Percentiles rank a stretch among this genome's conserved stretches.
Conservation (phyloP, 2,113 vertebrate species). For the Camelus bactrianus region DNA sequence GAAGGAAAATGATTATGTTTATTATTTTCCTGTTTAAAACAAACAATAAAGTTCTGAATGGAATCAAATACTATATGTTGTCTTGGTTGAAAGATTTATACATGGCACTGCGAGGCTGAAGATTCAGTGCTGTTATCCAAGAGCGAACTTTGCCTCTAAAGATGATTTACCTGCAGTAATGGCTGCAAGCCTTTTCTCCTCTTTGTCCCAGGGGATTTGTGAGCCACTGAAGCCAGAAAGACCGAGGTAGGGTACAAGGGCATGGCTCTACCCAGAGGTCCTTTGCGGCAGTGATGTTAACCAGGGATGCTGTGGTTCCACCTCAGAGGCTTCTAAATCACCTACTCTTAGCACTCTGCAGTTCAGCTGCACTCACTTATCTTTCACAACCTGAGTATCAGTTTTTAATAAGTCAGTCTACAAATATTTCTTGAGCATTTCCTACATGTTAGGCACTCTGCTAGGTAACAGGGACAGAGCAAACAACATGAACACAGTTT, state of each 20-base stretch:
- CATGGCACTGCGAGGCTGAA: background rate
- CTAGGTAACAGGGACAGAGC: background rate
- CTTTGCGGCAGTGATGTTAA: background rate
- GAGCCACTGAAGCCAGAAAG: background rate
- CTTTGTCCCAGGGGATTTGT: background rate
- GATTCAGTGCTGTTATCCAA: background rate
- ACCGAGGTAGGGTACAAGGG: background rate
- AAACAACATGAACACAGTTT: background rate
- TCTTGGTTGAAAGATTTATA: background rate
- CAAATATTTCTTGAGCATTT: conserved; percentile 14
- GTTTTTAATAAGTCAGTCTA: conserved; percentile 10
- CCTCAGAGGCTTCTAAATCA: background rate
- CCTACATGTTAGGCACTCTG: background rate
- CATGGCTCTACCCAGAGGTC: background rate
- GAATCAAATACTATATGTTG: background rate
- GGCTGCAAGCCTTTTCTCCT: background rate
- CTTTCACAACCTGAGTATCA: background rate
- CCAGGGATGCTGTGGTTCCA: background rate
- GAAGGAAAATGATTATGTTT: background rate
- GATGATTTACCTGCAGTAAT: background rate
- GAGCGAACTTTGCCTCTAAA: background rate
- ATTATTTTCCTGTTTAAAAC: conserved; percentile 31
- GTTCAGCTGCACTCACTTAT: background rate
- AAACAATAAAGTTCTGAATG: background rate
- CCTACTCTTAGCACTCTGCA: background rate